Conservation (phyloP, 37 sponge, comb jelly and placozoan genomes). For the Diacarnus erythraeanus region DNA sequence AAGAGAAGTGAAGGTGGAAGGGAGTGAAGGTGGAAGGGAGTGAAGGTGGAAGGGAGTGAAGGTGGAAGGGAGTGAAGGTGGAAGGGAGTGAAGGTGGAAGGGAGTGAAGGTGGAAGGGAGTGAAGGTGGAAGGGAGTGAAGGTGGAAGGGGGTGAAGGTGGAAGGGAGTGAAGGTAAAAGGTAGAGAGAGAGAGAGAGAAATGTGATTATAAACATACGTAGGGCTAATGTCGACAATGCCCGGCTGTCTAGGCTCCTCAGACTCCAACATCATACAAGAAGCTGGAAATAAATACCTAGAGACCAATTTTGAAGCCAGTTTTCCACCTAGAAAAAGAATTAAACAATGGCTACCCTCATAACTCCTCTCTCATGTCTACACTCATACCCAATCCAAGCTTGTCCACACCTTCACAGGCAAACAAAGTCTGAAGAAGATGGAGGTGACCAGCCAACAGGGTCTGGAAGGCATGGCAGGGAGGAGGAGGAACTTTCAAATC, state of each 20-base stretch:
- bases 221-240: conserved; percentile 44
- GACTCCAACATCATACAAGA: conserved; percentile 60
- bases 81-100: no score
- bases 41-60: no score
- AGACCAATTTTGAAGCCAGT: conserved; percentile 56
- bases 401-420: conserved; percentile 77
- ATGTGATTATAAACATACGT: neutral
- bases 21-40: no score
- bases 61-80: no score
- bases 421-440: conserved; percentile 68
- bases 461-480: conserved; percentile 32
- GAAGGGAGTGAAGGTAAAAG: no score
- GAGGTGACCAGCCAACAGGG: conserved; percentile 86
- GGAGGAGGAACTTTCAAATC: conserved; percentile 11
- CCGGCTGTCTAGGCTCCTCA: conserved; percentile 2
- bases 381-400: conserved; percentile 28
- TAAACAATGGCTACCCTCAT: neutral
- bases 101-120: no score
- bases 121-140: no score
- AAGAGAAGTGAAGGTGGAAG: neutral
- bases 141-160: no score
- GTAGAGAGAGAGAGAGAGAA: conserved; percentile 1
- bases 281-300: conserved; percentile 89
- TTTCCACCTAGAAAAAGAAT: conserved; percentile 29
- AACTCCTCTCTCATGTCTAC: neutral